phyloP scores from a whole-genome alignment of 2,888 invertebrate species.

The Steinernema scapterisci region DNA sequence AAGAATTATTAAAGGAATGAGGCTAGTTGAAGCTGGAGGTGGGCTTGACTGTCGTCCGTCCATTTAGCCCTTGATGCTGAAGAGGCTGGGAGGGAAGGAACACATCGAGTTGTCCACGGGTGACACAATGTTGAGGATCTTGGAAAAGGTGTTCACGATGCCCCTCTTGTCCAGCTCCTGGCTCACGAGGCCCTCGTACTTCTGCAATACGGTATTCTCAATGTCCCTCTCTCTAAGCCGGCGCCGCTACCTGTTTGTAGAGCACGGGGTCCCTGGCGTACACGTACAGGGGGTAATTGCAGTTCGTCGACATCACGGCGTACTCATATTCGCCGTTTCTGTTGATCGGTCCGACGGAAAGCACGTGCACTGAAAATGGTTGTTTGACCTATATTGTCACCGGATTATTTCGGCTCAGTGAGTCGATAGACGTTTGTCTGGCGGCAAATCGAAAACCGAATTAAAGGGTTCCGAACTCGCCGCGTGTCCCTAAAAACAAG shows the following conservation, averaged over 20 bases:
- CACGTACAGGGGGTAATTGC: constrained; percentile 67
- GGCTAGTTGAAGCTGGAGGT: neutral
- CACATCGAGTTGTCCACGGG: constrained; percentile 67
- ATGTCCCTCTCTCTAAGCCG: neutral
- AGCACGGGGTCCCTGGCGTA: constrained; percentile 66
- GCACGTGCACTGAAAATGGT: constrained; percentile 60
- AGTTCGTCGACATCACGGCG: constrained; percentile 66
- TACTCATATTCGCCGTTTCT: constrained; percentile 65
- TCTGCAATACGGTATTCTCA: constrained; percentile 40
- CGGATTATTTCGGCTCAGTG: neutral
- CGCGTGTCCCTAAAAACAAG: neutral
- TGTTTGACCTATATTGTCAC: neutral
- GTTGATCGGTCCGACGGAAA: constrained; percentile 64
- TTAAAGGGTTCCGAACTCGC: too few species aligned
- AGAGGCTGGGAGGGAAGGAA: constrained; percentile 67
- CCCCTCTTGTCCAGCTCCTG: constrained; percentile 63
- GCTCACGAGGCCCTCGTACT: constrained; percentile 60
- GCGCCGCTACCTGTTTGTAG: constrained; percentile 62
- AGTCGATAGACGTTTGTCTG: neutral
- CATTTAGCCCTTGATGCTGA: constrained; percentile 58
- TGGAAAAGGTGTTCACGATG: constrained; percentile 65
- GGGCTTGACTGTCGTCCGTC: neutral
- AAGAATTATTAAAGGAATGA: neutral
- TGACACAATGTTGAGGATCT: constrained; percentile 65
- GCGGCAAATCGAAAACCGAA: too few species aligned